Evolutionary conservation across 2,888 invertebrate species (phyloP).

Genomic region (Scelioninae gen. 2): DNA sequence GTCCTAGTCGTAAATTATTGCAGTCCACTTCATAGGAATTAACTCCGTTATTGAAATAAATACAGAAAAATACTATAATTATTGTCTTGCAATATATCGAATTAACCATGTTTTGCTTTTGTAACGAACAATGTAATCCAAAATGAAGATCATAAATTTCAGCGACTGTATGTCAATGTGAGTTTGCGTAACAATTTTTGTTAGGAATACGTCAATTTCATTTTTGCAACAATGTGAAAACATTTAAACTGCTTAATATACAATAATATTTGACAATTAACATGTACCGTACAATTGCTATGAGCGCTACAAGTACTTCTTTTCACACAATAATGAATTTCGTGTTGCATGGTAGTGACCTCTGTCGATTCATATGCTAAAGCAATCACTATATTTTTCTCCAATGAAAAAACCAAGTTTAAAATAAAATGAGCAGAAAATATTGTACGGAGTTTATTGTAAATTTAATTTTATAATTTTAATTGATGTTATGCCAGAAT

Average conservation of each 20-base stretch:
- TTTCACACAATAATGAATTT: no score
- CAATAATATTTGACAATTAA: neutral
- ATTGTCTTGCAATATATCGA: slow-evolving; percentile 9
- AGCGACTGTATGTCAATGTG: neutral
- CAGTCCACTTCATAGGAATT: slow-evolving; percentile 79
- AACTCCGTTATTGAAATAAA: slow-evolving; percentile 64
- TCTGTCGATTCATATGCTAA: no score
- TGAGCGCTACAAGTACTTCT: no score
- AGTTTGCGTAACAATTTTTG: neutral
- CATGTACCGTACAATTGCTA: no score
- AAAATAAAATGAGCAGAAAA: no score
- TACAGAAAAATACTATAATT: slow-evolving; percentile 59
- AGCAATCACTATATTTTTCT: no score
- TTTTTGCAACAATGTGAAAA: slow-evolving; percentile 14
- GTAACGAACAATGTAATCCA: slow-evolving; percentile 8
- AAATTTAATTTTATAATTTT: no score
- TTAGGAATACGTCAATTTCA: neutral
- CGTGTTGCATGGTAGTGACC: no score
- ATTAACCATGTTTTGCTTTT: slow-evolving; percentile 37
- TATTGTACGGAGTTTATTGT: no score
- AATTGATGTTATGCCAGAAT: no score
- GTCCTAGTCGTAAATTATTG: slow-evolving; percentile 84
- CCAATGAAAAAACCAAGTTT: no score
- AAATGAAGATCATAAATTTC: slow-evolving; percentile 26
- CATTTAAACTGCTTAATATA: neutral